A percentile compares a stretch with the other conserved stretches of the same genome.
Conservation (phyloP, 2,888 invertebrate genomes). For the Caenorhabditis uteleia region DNA sequence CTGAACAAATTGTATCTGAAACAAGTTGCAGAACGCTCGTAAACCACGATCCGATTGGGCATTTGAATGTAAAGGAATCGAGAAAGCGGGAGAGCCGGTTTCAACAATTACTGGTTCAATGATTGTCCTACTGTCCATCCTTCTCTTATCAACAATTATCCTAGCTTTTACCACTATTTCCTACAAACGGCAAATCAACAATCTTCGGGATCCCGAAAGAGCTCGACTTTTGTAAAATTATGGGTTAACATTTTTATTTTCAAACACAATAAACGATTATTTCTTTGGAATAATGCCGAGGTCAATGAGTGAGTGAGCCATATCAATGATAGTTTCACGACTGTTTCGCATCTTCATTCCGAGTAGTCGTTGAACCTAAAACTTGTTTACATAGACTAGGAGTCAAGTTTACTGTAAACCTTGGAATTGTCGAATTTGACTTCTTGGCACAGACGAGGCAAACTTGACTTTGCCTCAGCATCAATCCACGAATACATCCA, state of each 20-base stretch:
- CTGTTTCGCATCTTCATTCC: slow-evolving; percentile 71
- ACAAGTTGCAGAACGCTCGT: slow-evolving; percentile 13
- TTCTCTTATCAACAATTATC: slow-evolving; percentile 41
- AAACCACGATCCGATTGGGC: slow-evolving; percentile 22
- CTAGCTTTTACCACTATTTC: slow-evolving; percentile 43
- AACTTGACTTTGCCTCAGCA: slow-evolving; percentile 70
- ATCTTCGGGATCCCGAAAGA: slow-evolving; percentile 45
- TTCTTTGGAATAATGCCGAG: slow-evolving; percentile 69
- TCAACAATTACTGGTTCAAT: slow-evolving; percentile 25
- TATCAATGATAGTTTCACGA: slow-evolving; percentile 72
- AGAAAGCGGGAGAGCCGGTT: not conserved
- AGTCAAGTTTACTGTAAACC: slow-evolving; percentile 49
- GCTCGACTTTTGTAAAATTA: slow-evolving; percentile 15
- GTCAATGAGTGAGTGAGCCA: slow-evolving; percentile 73
- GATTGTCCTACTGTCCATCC: slow-evolving; percentile 32
- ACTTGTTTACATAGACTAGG: not conserved
- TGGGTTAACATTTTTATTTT: not conserved
- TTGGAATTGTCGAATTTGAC: slow-evolving; percentile 70
- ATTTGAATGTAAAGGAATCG: slow-evolving; percentile 29
- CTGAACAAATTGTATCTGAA: not conserved
- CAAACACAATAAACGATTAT: too few species aligned
- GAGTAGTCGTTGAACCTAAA: slow-evolving; percentile 64
- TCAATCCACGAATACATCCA: slow-evolving; percentile 71
- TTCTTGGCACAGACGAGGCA: slow-evolving; percentile 63
- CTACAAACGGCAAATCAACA: slow-evolving; percentile 42